Percentiles rank a stretch among this genome's conserved stretches.
These are phyloP conservation scores for Acropora yongei DNA, from an alignment of 64 coral and sea anemone genomes.

Conservation along the genomic window DNA sequence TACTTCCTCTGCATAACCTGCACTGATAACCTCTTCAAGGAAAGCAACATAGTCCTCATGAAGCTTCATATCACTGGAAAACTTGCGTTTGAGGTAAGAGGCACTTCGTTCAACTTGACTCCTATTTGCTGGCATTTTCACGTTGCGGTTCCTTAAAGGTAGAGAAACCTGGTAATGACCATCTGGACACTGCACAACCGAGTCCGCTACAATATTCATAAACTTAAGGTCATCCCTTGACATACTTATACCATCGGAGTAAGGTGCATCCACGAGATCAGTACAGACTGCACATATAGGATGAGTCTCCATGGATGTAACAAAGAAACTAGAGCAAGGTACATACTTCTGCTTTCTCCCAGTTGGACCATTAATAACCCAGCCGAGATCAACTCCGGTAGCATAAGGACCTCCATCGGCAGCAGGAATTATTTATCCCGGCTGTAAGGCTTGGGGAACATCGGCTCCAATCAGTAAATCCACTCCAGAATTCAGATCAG, in stretches of 20 bases:
- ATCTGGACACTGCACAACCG: no score
- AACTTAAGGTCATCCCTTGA: no score
- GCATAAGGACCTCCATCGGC: conserved; percentile 42
- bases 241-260: background rate
- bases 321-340: background rate
- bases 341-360: conserved; percentile 38
- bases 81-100: no score
- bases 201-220: no score
- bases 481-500: conserved; percentile 25
- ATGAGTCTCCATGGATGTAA: background rate
- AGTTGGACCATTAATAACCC: conserved; percentile 65
- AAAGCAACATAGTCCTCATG: background rate
- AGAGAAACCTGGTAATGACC: no score
- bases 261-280: background rate
- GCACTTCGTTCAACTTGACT: no score
- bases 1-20: background rate
- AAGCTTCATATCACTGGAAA: no score
- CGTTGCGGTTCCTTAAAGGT: no score
- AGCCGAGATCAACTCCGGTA: conserved; percentile 34
- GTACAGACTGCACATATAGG: background rate
- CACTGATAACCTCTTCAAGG: background rate
- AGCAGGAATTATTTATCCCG: background rate
- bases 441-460: conserved; percentile 51
- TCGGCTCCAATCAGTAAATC: conserved; percentile 54
- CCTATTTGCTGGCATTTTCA: no score